Conservation (phyloP, 2,888 invertebrate genomes). For the Drosophila siamana region DNA sequence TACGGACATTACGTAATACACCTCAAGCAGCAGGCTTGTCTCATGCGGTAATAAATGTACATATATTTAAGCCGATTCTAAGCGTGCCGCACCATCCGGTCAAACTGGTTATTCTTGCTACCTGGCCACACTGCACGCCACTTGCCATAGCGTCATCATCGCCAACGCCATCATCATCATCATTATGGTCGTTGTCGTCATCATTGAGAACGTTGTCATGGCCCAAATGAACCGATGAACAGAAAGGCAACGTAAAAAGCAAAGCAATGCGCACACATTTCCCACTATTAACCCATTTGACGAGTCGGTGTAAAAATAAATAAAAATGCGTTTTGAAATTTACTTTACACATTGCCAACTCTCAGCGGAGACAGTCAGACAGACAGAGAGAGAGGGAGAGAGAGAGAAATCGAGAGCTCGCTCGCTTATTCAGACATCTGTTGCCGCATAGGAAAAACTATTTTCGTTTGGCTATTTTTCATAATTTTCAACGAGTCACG, state of each 20-base stretch:
- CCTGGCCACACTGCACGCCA: slow-evolving; percentile 47
- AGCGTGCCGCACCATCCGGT: slow-evolving; percentile 70
- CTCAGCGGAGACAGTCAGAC: slow-evolving; percentile 15
- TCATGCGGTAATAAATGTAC: slow-evolving; percentile 10
- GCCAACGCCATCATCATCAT: not conserved
- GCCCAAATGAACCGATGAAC: no score
- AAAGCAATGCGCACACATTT: slow-evolving; percentile 40
- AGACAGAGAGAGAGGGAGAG: not conserved
- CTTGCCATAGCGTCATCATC: slow-evolving; percentile 37
- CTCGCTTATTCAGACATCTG: slow-evolving; percentile 45
- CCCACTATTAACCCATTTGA: slow-evolving; percentile 76
- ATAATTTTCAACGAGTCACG: slow-evolving; percentile 58
- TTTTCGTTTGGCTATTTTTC: slow-evolving; percentile 54
- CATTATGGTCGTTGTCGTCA: slow-evolving; percentile 10
- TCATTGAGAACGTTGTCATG: slow-evolving; percentile 37
- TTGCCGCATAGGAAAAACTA: slow-evolving; percentile 52
- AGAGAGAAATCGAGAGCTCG: slow-evolving; percentile 1
- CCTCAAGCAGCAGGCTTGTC: not conserved
- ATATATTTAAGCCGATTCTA: slow-evolving; percentile 49
- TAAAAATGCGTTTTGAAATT: slow-evolving; percentile 46
- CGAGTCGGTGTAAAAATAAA: slow-evolving; percentile 71
- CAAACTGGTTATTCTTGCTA: slow-evolving; percentile 67
- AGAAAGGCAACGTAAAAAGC: no score
- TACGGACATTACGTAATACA: slow-evolving; percentile 46
- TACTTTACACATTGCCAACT: slow-evolving; percentile 40